Conservation (phyloP, 2,888 invertebrate genomes). For the Selenia dentaria region DNA sequence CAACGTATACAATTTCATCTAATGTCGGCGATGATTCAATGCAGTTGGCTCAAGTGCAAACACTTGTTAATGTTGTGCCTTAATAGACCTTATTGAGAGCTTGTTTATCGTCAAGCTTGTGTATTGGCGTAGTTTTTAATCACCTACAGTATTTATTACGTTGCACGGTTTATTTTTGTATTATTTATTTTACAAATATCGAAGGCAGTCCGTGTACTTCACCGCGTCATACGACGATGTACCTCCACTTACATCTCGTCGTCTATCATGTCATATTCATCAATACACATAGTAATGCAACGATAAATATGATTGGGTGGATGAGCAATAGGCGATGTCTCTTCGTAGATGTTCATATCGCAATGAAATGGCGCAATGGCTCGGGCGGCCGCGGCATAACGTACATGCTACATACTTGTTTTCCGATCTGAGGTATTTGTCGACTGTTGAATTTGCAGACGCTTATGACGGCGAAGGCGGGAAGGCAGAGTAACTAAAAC, state of each 20-base stretch:
- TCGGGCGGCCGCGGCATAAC: conserved; percentile 6
- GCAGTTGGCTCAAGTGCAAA: conserved; percentile 46
- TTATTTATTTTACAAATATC: too few relatives aligned
- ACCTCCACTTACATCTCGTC: conserved; percentile 26
- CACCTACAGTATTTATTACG: conserved; percentile 10
- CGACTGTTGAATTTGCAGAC: conserved; percentile 79
- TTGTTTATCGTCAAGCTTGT: conserved; percentile 1
- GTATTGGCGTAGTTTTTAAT: neutral
- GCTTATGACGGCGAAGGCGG: conserved; percentile 66
- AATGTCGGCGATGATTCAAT: conserved; percentile 62
- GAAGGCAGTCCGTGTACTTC: too few relatives aligned
- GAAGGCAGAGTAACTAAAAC: conserved; percentile 73
- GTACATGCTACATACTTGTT: conserved; percentile 52
- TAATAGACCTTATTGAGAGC: conserved; percentile 21
- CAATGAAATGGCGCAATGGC: conserved; percentile 42
- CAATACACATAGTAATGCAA: conserved; percentile 40
- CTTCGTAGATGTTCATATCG: conserved; percentile 37
- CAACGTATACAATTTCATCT: conserved; percentile 58
- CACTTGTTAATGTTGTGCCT: conserved; percentile 35
- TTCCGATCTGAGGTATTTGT: conserved; percentile 74
- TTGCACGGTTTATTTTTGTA: too few relatives aligned
- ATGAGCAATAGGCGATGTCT: conserved; percentile 44
- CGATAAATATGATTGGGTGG: conserved; percentile 41
- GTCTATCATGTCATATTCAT: conserved; percentile 34
- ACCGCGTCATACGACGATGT: too few relatives aligned